Percentiles rank a stretch among this genome's conserved stretches.
phyloP scores from a whole-genome alignment of 2,797 vertebrate genomes.

The Scleropages formosus region DNA sequence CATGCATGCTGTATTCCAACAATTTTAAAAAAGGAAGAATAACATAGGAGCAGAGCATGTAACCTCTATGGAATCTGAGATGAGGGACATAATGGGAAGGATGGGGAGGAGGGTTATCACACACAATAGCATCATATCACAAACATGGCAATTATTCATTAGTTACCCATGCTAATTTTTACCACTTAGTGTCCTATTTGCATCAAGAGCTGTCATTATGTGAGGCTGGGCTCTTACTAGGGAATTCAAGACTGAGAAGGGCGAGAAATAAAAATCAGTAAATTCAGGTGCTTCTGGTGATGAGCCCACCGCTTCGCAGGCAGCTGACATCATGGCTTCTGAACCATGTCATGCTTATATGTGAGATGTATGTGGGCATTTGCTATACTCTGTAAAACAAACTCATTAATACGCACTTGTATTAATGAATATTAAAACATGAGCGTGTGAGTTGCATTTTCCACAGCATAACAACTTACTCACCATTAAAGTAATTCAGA shows the following conservation, averaged over 20 bases:
- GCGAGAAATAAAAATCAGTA: background rate
- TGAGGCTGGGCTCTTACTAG: conserved; percentile 2
- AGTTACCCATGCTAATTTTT: conserved; percentile 15
- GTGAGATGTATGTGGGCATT: background rate
- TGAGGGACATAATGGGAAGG: background rate
- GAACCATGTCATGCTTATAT: background rate
- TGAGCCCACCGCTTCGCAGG: conserved; percentile 9
- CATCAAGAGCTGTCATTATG: background rate
- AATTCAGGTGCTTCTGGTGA: conserved; percentile 4
- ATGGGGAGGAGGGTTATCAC: background rate
- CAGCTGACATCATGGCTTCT: background rate
- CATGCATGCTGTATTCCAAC: conserved; percentile 39
- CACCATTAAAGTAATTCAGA: no score
- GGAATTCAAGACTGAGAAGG: background rate
- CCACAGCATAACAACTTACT: no score
- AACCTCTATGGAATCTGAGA: background rate
- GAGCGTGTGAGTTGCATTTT: no score
- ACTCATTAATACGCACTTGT: background rate
- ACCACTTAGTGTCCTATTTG: conserved; percentile 2
- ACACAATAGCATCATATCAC: background rate
- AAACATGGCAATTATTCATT: conserved; percentile 16
- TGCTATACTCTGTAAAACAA: background rate
- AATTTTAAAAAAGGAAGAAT: conserved; percentile 45
- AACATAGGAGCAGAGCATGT: conserved; percentile 32
- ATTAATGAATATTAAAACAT: background rate